phyloP scores from a whole-genome alignment of 2,113 vertebrate genomes.

The Marmota monax region DNA sequence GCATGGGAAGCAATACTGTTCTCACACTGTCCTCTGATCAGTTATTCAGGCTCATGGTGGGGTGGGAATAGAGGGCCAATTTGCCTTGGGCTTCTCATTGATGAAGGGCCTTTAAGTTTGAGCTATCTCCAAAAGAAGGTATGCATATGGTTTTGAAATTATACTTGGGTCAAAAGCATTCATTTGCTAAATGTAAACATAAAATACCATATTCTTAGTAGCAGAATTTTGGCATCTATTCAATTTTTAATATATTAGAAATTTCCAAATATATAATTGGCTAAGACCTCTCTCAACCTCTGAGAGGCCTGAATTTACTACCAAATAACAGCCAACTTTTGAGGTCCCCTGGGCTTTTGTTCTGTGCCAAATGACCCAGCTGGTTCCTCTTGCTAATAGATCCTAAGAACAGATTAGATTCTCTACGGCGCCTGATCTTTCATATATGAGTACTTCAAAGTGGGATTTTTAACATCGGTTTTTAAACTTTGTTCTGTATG shows the following conservation, averaged over 20 bases:
- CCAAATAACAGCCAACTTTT: neutral
- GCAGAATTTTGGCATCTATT: conserved; percentile 45
- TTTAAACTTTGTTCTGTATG: neutral
- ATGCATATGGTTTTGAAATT: conserved; percentile 10
- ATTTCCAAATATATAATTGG: conserved; percentile 46
- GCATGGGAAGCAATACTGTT: neutral
- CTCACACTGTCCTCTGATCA: neutral
- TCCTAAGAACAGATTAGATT: conserved; percentile 32
- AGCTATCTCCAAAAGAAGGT: neutral
- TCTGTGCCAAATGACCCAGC: conserved; percentile 29
- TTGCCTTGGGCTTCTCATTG: neutral
- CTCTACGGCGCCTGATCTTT: neutral
- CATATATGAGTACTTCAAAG: conserved; percentile 36
- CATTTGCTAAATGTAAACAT: conserved; percentile 44
- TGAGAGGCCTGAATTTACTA: conserved; percentile 25
- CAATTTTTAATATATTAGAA: neutral
- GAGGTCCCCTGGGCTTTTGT: conserved; percentile 40
- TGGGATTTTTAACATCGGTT: neutral
- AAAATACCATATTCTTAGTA: neutral
- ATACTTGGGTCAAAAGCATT: conserved; percentile 48
- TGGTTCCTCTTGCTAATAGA: conserved; percentile 30
- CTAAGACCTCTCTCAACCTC: neutral
- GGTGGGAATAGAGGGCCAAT: neutral
- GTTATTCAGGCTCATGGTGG: neutral
- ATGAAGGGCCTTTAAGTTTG: neutral